Percentiles rank a stretch among this genome's conserved stretches.
phyloP scores from a whole-genome alignment of 2,113 vertebrate genomes.

The Megalops atlanticus region DNA sequence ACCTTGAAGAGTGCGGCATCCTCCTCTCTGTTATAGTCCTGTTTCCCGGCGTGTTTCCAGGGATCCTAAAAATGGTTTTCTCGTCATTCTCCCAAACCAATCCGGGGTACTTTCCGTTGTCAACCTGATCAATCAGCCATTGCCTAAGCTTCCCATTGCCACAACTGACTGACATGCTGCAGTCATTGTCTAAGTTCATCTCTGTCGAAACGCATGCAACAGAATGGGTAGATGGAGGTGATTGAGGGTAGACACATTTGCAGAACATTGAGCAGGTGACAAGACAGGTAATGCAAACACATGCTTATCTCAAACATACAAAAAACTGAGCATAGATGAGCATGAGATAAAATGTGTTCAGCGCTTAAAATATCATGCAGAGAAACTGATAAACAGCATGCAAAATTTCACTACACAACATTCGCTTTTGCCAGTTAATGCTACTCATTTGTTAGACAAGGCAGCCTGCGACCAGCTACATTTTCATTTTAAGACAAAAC shows the following conservation, averaged over 20 bases:
- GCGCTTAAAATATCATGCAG: neutral
- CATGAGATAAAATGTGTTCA: neutral
- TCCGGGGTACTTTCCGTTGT: conserved; percentile 90
- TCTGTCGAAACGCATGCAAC: conserved; percentile 33
- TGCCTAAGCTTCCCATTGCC: conserved; percentile 95
- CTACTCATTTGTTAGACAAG: neutral
- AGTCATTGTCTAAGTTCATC: conserved; percentile 74
- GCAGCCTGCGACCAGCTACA: neutral
- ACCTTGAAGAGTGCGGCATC: conserved; percentile 98
- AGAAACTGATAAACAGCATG: neutral
- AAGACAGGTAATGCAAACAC: neutral
- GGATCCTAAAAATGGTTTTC: conserved; percentile 94
- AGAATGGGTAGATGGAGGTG: conserved; percentile 22
- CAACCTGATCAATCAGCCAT: conserved; percentile 98
- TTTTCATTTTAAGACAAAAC: neutral
- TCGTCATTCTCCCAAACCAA: conserved; percentile 97
- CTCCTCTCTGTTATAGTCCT: conserved; percentile 97
- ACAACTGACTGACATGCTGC: conserved; percentile 81
- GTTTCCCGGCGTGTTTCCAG: conserved; percentile 97
- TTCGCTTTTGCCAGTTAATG: neutral
- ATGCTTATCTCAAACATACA: neutral
- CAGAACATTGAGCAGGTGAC: conserved; percentile 12
- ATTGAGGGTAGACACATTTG: conserved; percentile 11
- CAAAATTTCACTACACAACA: neutral
- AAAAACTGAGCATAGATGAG: neutral